Conservation (phyloP, 2,797 vertebrate species). For the Acrossocheilus fasciatus region DNA sequence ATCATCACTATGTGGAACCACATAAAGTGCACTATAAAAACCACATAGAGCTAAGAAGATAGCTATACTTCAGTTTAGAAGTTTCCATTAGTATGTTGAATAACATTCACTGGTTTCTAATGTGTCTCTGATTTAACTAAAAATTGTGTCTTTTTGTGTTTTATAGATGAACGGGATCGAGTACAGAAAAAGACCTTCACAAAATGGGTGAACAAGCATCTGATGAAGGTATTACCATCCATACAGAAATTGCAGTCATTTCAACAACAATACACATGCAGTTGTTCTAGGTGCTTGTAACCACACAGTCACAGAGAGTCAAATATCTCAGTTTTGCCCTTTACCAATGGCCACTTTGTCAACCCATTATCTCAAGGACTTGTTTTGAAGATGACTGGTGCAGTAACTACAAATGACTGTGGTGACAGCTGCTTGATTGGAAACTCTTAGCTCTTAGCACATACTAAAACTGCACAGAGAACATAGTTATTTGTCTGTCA, state of each 20-base stretch:
- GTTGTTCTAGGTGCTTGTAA: not conserved
- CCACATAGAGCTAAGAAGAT: not conserved
- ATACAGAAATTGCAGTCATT: not conserved
- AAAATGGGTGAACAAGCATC: constrained; percentile 99
- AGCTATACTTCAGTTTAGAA: constrained; percentile 4
- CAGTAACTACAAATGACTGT: constrained; percentile 3
- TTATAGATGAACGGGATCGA: constrained; percentile 92
- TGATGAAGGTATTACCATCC: constrained; percentile 86
- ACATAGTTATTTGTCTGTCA: not conserved
- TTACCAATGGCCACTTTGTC: not conserved
- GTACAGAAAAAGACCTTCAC: constrained; percentile 99
- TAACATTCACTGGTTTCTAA: not conserved
- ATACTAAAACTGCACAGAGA: constrained; percentile 18
- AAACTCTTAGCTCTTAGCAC: constrained; percentile 20
- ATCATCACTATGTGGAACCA: constrained; percentile 7
- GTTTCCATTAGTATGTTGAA: not conserved
- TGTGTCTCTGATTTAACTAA: not conserved
- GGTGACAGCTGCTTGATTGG: constrained; percentile 8
- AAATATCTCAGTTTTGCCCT: not conserved
- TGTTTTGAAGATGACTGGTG: constrained; percentile 1
- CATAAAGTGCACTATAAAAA: not conserved
- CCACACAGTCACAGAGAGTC: not conserved
- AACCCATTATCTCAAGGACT: not conserved
- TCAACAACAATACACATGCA: not conserved
- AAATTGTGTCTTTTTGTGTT: constrained; percentile 31